A percentile compares a stretch with the other conserved stretches of the same genome.
Evolutionary conservation across 2,888 invertebrate genomes (phyloP).

Genomic region (Pachymerium ferrugineum): DNA sequence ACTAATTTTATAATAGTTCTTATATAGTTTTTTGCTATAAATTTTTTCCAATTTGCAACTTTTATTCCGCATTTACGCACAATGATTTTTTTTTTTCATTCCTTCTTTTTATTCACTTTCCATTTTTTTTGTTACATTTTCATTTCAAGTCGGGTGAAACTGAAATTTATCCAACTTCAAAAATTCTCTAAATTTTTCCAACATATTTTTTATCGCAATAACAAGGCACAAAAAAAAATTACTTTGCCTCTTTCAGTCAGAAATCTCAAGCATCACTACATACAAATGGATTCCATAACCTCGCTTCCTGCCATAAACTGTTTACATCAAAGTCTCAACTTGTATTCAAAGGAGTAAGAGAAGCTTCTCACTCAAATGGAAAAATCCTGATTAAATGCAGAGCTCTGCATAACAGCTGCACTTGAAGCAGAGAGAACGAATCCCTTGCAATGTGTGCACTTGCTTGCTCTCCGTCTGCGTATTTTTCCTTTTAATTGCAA

Average conservation of each 20-base stretch:
- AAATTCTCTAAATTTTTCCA: neutral
- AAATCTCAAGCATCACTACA: neutral
- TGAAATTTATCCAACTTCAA: no score
- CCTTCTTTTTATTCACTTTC: no score
- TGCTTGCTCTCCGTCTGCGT: conserved; percentile 22
- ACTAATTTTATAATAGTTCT: no score
- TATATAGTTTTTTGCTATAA: no score
- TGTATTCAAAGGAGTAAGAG: conserved; percentile 24
- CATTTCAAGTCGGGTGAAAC: no score
- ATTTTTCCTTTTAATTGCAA: conserved; percentile 24
- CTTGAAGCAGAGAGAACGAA: conserved; percentile 27
- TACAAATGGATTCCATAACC: neutral
- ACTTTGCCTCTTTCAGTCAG: neutral
- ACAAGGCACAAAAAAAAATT: neutral
- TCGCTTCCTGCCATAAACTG: conserved; percentile 3
- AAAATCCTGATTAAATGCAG: conserved; percentile 27
- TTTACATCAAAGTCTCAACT: conserved; percentile 17
- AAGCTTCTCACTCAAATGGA: conserved; percentile 24
- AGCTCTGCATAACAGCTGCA: conserved; percentile 22
- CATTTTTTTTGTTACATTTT: no score
- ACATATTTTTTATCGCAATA: neutral
- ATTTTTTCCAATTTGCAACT: no score
- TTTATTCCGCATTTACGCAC: no score
- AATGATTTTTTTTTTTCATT: no score
- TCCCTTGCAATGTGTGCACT: conserved; percentile 27